Base-by-base conservation (phyloP, 64 coral and sea anemone genomes). In the Stichodactyla mertensii region DNA sequence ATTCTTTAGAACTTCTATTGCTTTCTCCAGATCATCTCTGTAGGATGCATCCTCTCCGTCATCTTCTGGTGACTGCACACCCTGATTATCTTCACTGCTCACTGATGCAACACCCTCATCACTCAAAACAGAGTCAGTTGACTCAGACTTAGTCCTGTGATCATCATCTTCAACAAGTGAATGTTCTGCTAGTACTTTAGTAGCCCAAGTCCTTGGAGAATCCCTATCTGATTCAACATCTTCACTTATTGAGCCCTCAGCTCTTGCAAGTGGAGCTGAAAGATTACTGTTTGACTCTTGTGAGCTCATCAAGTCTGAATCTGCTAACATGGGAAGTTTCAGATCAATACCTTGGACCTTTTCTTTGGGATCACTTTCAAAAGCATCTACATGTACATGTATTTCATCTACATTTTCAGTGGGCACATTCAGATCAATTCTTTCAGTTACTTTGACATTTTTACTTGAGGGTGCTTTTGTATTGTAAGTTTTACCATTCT, bases 1-100 rank as follows among this genome's bases (percentile, higher is more conserved):
- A n/a, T 60, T 83, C 24, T 91, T 91, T 2, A 91, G 51, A 27
- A 91, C 90, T 51, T 55, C 84, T 61, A 91, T 87, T 3, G 90
- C 90, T 59, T 91, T 91, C 54, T 85, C 83, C 56, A 85, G 24
- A 85, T 85, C 83, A 85, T 85, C 83, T 51, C 60, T n/a, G 23
- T 61, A 85, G 5, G 57, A 61, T 16, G 55, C 55, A 58, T 85
- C 83, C 28, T 85, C 60, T 16, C 56, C 57, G 19, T 81, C 53
- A 54, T 81, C 78, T 16, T 55, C 53, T 54, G 36, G 78, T 6
- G 51, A 53, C 16, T 52, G 53, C 6, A 20, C 53, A 51, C 54
- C 78, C 31, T 51, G 31, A 81, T 20, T 61, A 85, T 20, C n/a
- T 23, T 27, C 55, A 64, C 60, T 61, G 19, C 54, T 55, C 7